Base-by-base conservation (phyloP, 2,888 invertebrate species). In the Epinotia ramella region DNA sequence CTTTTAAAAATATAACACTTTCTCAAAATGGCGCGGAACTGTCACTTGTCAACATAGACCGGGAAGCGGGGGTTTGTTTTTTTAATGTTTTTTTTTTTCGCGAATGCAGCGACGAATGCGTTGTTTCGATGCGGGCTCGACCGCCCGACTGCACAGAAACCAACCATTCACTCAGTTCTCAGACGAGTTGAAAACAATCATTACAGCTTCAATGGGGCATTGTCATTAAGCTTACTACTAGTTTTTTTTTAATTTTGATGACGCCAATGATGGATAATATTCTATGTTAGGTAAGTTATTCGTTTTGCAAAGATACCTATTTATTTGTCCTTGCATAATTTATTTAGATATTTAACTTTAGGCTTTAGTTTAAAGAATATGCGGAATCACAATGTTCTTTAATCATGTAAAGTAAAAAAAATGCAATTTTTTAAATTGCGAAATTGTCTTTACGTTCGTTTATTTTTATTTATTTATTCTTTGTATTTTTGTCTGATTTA, bases 71-170 rank as follows among this genome's bases (percentile, higher is more conserved):
- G 24, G 66, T 2, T 24, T 53, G 6, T 60, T 46, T 77, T 69
- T 74, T 75, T 70, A 4, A 59, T 69, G 73, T 75, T 76, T 80
- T 80, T 79, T 78, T n/a, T 77, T 78, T 78, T 77, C 73, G 77
- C 77, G 77, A 7, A 2, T 49, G 68, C 53, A 68, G 12, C 40
- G 18, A 49, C 69, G 40, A 70, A 78, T 78, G 80, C 84, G 84
- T 85, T 76, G 72, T 73, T 77, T 76, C 83, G 77, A 82, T 79
- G 79, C 86, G 86, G 85, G 84, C 86, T 79, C 77, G 75, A 46
- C 5, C 53, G 83, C 84, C 85, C 86, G 85, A 87, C 86, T 86
- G 85, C 80, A 65, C 46, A 16, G 75, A 6, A 5, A 75, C 62
- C 75, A 63, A 76, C 77, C 81, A 77, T 67, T 80, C 79, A 79